Conservation (phyloP, 2,888 invertebrate genomes). For the Leptinotarsa rubiginosa region DNA sequence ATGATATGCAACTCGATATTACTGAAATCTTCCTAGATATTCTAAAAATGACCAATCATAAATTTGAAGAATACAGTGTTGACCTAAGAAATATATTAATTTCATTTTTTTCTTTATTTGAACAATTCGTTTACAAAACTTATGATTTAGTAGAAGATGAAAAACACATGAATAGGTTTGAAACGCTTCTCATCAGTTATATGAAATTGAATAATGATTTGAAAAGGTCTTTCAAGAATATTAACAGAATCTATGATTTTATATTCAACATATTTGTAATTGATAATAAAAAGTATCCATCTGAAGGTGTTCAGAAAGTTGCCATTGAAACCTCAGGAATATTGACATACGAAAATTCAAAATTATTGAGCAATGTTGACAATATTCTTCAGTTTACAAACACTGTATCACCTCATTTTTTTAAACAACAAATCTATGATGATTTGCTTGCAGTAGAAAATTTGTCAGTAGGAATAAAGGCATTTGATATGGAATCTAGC, state of each 20-base stretch:
- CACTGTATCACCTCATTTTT: constrained; percentile 35
- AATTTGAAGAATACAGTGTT: constrained; percentile 44
- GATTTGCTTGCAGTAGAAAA: constrained; percentile 40
- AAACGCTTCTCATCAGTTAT: constrained; percentile 45
- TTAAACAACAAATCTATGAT: constrained; percentile 40
- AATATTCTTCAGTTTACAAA: constrained; percentile 36
- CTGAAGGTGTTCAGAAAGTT: constrained; percentile 39
- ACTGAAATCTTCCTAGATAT: constrained; percentile 53
- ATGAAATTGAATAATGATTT: constrained; percentile 36
- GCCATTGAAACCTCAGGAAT: constrained; percentile 31
- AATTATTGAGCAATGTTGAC: constrained; percentile 21
- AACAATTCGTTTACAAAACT: constrained; percentile 55
- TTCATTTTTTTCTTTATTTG: constrained; percentile 50
- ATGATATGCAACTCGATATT: constrained; percentile 51
- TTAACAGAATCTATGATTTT: constrained; percentile 38
- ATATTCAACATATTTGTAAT: constrained; percentile 34
- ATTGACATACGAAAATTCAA: constrained; percentile 13
- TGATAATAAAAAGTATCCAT: constrained; percentile 24
- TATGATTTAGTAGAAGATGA: constrained; percentile 44
- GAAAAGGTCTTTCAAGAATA: constrained; percentile 34
- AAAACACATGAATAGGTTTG: constrained; percentile 45
- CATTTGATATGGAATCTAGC: constrained; percentile 39
- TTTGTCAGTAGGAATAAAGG: constrained; percentile 35
- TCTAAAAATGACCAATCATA: constrained; percentile 41
- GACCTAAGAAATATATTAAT: constrained; percentile 45